Conservation (phyloP, 2,113 vertebrate genomes). For the Mormoops blainvillei region DNA sequence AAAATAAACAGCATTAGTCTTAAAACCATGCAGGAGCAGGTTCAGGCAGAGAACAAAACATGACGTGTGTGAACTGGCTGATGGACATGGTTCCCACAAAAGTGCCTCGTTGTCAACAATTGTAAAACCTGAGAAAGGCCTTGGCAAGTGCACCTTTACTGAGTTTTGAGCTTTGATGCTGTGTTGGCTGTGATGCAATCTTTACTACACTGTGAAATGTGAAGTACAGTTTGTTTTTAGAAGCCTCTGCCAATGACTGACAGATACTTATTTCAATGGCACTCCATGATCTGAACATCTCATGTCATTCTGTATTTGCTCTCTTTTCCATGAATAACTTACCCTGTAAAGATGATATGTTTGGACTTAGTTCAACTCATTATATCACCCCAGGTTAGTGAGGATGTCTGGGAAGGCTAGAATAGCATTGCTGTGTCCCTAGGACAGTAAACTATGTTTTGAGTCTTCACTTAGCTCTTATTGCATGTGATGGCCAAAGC, state of each 20-base stretch:
- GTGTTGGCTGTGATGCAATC: slow-evolving; percentile 33
- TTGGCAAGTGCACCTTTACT: slow-evolving; percentile 56
- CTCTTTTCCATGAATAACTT: slow-evolving; percentile 28
- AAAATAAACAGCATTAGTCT: slow-evolving; percentile 66
- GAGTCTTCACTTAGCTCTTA: neutral
- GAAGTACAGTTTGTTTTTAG: slow-evolving; percentile 56
- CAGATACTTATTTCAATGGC: slow-evolving; percentile 46
- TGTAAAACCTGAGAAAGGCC: slow-evolving; percentile 41
- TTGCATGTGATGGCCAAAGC: accelerated
- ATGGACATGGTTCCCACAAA: slow-evolving; percentile 10
- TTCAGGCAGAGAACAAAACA: slow-evolving; percentile 53
- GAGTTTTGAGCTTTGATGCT: slow-evolving; percentile 58
- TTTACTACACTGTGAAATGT: slow-evolving; percentile 20
- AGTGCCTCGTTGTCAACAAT: slow-evolving; percentile 32
- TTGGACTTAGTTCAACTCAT: slow-evolving; percentile 30
- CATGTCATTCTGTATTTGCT: neutral
- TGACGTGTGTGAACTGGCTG: neutral
- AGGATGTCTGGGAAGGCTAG: neutral
- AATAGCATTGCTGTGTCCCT: neutral
- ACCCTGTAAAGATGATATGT: neutral
- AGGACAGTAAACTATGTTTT: neutral
- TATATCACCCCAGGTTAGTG: neutral
- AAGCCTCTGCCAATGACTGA: slow-evolving; percentile 46
- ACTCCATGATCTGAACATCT: neutral
- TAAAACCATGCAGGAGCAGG: slow-evolving; percentile 52